A percentile compares a stretch with the other conserved stretches of the same genome.
Evolutionary conservation across 2,888 invertebrate species (phyloP).

Genomic region (Hymenopus coronatus): DNA sequence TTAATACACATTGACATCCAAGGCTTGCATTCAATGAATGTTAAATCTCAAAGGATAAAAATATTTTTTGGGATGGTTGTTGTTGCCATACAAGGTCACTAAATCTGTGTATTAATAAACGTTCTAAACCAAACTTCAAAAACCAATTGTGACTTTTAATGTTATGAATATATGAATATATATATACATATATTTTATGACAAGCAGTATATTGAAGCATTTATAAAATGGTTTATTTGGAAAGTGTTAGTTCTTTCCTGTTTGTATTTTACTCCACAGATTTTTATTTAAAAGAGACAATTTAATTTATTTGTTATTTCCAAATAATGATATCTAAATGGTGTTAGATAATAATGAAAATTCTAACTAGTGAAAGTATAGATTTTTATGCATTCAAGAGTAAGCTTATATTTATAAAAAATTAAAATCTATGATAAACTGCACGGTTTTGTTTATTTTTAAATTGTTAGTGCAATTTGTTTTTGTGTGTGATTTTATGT

Average conservation of each 20-base stretch:
- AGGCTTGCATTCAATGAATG: neutral
- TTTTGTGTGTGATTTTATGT: conserved; percentile 11
- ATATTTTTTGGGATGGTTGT: neutral
- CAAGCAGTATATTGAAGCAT: conserved; percentile 4
- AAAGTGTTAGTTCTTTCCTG: neutral
- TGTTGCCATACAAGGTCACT: neutral
- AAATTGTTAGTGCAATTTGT: neutral
- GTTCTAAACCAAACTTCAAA: neutral
- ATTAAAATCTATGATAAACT: neutral
- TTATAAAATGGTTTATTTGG: neutral
- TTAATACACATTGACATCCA: neutral
- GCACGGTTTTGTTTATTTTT: neutral
- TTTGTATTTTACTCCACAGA: neutral
- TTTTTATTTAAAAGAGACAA: neutral
- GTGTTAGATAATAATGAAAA: neutral
- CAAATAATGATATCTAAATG: conserved; percentile 6
- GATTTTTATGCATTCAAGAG: neutral
- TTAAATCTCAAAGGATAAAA: neutral
- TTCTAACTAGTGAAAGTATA: neutral
- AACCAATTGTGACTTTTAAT: neutral
- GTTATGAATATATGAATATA: neutral
- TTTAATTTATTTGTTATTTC: conserved; percentile 15
- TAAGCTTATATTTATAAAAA: neutral
- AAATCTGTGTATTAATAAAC: neutral
- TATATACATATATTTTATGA: conserved; percentile 3